Evolutionary conservation across 2,888 invertebrate species (phyloP).

Genomic region (Orthosia gracilis): DNA sequence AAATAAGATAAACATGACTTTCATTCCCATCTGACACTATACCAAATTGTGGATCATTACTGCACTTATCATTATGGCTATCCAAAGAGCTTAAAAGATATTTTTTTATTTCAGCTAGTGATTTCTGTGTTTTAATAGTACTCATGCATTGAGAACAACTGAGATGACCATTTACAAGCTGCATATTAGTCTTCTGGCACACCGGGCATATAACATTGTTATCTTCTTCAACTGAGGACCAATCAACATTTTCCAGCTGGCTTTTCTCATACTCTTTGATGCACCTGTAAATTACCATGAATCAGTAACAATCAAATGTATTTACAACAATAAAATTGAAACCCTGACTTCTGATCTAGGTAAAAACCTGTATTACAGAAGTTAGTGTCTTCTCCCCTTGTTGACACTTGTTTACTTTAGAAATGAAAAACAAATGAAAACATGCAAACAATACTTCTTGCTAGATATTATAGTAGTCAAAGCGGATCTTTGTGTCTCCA

Average conservation of each 20-base stretch:
- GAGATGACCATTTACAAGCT: conserved; percentile 66
- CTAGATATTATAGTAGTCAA: too few relatives aligned
- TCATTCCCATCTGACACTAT: conserved; percentile 78
- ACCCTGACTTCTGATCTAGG: too few relatives aligned
- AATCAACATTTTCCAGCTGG: conserved; percentile 81
- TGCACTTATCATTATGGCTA: conserved; percentile 78
- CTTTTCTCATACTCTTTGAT: conserved; percentile 85
- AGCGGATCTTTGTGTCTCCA: too few relatives aligned
- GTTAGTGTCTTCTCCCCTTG: too few relatives aligned
- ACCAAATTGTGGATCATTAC: conserved; percentile 78
- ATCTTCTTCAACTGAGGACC: conserved; percentile 82
- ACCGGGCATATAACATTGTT: conserved; percentile 89
- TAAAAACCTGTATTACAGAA: too few relatives aligned
- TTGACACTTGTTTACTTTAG: too few relatives aligned
- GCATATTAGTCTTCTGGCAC: conserved; percentile 86
- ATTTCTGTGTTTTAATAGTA: conserved; percentile 75
- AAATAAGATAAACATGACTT: conserved; percentile 83
- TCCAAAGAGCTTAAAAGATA: conserved; percentile 76
- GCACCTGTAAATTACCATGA: conserved; percentile 77
- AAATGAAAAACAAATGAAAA: too few relatives aligned
- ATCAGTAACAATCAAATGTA: too few relatives aligned
- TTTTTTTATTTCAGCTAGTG: conserved; percentile 76
- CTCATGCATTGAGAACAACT: conserved; percentile 82
- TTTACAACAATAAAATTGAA: too few relatives aligned
- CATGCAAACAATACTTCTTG: neutral